Evolutionary conservation across 2,797 vertebrate species (phyloP).

Genomic region (Semotilus atromaculatus): DNA sequence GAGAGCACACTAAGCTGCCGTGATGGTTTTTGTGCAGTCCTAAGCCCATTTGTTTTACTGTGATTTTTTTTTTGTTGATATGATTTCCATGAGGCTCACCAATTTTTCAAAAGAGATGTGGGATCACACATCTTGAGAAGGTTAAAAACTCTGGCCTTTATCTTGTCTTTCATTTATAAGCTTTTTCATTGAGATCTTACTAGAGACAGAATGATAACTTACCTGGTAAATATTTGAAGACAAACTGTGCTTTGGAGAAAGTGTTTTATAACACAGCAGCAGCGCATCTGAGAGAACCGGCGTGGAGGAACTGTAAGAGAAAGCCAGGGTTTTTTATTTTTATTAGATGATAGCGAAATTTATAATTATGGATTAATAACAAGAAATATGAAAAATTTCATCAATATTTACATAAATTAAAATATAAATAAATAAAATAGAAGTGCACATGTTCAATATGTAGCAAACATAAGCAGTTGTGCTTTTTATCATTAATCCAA

Average conservation of each 20-base stretch:
- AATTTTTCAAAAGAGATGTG: conserved; percentile 25
- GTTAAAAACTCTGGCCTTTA: conserved; percentile 18
- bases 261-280: not conserved
- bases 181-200: conserved; percentile 26
- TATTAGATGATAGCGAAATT: not conserved
- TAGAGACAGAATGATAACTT: conserved; percentile 19
- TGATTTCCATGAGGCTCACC: conserved; percentile 10
- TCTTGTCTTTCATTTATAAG: conserved; percentile 11
- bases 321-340: not conserved
- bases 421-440: not conserved
- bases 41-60: conserved; percentile 25
- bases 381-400: not conserved
- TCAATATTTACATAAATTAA: not conserved
- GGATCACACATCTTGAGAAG: not conserved
- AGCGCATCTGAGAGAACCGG: not conserved
- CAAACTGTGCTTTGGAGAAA: conserved; percentile 1
- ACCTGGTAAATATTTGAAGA: conserved; percentile 29
- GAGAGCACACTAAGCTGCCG: not conserved
- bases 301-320: not conserved
- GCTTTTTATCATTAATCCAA: not conserved
- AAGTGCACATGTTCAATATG: not conserved
- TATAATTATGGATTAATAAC: not conserved
- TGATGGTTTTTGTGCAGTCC: not conserved
- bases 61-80: conserved; percentile 6
- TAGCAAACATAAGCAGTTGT: not conserved